Conservation (phyloP, 2,113 vertebrate species). For the Cheirogaleus medius region DNA sequence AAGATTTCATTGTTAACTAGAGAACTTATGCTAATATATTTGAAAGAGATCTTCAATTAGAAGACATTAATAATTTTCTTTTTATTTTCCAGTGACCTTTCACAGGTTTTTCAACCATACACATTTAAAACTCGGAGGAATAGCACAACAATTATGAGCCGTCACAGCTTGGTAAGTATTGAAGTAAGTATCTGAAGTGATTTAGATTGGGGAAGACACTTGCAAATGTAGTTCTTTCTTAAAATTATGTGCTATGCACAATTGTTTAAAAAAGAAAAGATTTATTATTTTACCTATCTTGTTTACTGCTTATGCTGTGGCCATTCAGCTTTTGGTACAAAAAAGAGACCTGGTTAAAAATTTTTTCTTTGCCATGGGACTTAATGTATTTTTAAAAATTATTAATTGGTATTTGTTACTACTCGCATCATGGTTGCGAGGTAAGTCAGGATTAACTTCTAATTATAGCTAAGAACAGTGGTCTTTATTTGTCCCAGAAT, state of each 20-base stretch:
- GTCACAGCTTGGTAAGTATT: conserved; percentile 91
- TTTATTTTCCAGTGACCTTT: conserved; percentile 89
- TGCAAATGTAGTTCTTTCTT: background rate
- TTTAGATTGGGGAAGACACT: background rate
- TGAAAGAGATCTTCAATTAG: background rate
- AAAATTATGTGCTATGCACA: background rate
- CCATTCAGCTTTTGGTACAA: background rate
- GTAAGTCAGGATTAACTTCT: conserved; percentile 51
- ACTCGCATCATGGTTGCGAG: background rate
- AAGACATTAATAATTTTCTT: conserved; percentile 14
- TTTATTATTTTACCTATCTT: background rate
- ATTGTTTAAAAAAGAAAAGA: background rate
- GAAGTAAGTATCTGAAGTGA: conserved; percentile 58
- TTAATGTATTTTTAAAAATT: conserved; percentile 44
- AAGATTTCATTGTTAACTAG: conserved; percentile 3
- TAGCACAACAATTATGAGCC: conserved; percentile 94
- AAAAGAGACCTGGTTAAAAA: conserved; percentile 8
- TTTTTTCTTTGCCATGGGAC: conserved; percentile 19
- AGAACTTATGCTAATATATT: background rate
- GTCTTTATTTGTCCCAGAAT: conserved; percentile 34
- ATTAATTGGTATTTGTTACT: conserved; percentile 18
- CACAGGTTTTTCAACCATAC: conserved; percentile 95
- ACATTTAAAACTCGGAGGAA: conserved; percentile 92
- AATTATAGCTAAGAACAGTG: background rate
- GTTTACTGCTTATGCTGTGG: conserved; percentile 13